Percentiles rank a stretch among this genome's conserved stretches.
Evolutionary conservation across 2,888 invertebrate genomes (phyloP).

Genomic region (Drosophila austrosaltans): DNA sequence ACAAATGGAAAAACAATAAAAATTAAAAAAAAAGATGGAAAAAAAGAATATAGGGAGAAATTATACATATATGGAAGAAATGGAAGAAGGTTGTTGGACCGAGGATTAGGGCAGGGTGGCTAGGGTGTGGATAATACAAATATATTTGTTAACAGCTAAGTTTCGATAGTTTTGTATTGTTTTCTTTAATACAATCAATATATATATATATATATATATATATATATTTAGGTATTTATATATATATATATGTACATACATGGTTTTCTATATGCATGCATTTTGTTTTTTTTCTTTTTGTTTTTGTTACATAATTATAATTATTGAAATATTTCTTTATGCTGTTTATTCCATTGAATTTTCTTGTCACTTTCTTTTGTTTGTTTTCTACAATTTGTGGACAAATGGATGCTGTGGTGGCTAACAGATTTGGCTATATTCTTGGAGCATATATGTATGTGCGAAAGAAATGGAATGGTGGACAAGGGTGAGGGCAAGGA

Average conservation of each 20-base stretch:
- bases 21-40: slow-evolving; percentile 1
- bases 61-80: slow-evolving; percentile 16
- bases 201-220: slow-evolving; percentile 32
- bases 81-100: slow-evolving; percentile 9
- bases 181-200: slow-evolving; percentile 35
- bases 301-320: neutral
- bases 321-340: slow-evolving; percentile 7
- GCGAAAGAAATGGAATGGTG: neutral
- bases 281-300: neutral
- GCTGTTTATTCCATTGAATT: slow-evolving; percentile 3
- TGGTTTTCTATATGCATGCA: slow-evolving; percentile 15
- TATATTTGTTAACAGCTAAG: slow-evolving; percentile 36
- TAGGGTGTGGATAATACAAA: slow-evolving; percentile 22
- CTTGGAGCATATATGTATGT: neutral
- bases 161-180: slow-evolving; percentile 14
- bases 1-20: slow-evolving; percentile 39
- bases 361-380: neutral
- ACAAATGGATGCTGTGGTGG: slow-evolving; percentile 3
- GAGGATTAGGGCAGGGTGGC: neutral
- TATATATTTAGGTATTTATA: slow-evolving; percentile 34
- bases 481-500: neutral
- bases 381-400: neutral
- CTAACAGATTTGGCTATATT: slow-evolving; percentile 16
- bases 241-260: slow-evolving; percentile 9
- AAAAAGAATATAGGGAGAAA: neutral